Base-by-base conservation (phyloP, 1,140 invertebrate genomes). In the Heliconius himera region DNA sequence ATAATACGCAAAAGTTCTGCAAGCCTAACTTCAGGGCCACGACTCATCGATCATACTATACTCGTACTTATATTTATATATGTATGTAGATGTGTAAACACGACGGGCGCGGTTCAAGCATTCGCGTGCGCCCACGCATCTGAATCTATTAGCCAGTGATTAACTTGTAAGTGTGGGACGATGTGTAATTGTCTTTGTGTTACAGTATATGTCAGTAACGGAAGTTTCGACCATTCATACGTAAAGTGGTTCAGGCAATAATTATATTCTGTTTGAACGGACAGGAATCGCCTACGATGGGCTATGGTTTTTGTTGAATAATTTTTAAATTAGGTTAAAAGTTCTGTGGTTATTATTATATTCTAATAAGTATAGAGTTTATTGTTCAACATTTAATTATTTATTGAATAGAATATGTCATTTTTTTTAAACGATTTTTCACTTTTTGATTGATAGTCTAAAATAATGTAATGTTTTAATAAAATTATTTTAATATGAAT, bases 101-200 rank as follows among this genome's bases (percentile, higher is more conserved):
- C 51, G 74, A 79, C 83, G 80, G 83, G 82, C 79, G 83, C 77
- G 78, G 81, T 72, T 81, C 81, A 56, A 81, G 76, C 79, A 82
- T 86, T 86, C 84, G 83, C 84, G 80, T 83, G 84, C 81, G 83
- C 90, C 90, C 83, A 92, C 89, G 86, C 85, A 83, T 4, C 80
- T 86, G 91, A 91, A 91, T 93, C 88, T 85, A 93, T 93, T 93
- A 92, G 76, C 80, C 51, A 81, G 81, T 86, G 89, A 93, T 93
- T 90, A 89, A 93, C 89, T 91, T 90, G 90, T 93, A 89, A 88
- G 89, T 86, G 89, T 91, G 85, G 89, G 91, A 56, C 56, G 83
- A 76, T 74, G 82, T 85, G 83, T 85, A 85, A 88, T 88, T 82
- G 84, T 84, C 85, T 86, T 90, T 90, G 87, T 89, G 80, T 85